Percentiles rank a stretch among this genome's conserved stretches.
Conservation (phyloP, 37 sponge, comb jelly and placozoan genomes). For the Hexactinellida sp. region DNA sequence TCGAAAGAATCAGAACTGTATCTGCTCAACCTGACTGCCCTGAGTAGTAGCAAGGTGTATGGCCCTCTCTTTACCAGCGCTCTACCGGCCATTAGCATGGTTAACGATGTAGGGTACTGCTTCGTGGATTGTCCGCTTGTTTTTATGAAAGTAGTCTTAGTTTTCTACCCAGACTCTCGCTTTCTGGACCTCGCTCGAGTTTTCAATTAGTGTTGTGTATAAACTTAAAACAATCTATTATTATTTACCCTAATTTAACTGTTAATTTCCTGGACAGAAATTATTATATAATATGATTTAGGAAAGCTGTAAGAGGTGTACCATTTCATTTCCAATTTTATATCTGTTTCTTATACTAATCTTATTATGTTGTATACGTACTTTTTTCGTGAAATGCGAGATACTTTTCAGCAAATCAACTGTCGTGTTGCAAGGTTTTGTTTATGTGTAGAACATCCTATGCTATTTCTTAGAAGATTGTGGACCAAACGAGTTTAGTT, state of each 20-base stretch:
- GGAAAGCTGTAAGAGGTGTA: not conserved
- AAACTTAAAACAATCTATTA: too few species aligned
- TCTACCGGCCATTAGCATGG: conserved; percentile 16
- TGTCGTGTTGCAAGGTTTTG: too few species aligned
- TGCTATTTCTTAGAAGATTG: too few species aligned
- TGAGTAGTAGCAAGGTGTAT: conserved; percentile 47
- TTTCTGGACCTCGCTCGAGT: conserved; percentile 42
- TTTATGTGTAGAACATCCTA: too few species aligned
- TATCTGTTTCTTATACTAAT: too few species aligned
- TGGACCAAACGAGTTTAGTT: too few species aligned
- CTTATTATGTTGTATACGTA: too few species aligned
- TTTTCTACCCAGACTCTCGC: conserved; percentile 35
- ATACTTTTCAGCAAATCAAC: too few species aligned
- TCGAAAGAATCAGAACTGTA: conserved; percentile 48
- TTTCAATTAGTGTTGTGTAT: not conserved
- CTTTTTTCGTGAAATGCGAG: too few species aligned
- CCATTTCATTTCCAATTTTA: too few species aligned
- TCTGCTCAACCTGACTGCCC: conserved; percentile 26
- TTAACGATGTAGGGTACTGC: conserved; percentile 23
- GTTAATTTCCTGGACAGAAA: not conserved
- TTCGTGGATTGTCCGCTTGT: conserved; percentile 25
- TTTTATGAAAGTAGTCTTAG: conserved; percentile 27
- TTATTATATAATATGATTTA: not conserved
- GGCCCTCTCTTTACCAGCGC: conserved; percentile 25
- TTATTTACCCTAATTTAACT: too few species aligned